Conservation (phyloP, 2,888 invertebrate genomes). For the Spialia ferax region DNA sequence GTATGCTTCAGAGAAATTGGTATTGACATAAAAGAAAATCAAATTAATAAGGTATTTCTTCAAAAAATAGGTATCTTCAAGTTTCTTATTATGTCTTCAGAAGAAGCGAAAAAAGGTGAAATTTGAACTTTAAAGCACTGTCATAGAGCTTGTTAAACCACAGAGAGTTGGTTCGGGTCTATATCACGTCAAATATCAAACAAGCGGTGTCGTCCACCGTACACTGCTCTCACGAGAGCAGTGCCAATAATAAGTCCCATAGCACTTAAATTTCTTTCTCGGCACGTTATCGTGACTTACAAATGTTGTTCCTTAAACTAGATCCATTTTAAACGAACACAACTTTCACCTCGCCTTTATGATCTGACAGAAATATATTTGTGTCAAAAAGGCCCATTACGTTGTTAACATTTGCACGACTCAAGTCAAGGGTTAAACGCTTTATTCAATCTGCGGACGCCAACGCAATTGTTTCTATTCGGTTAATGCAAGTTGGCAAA, state of each 20-base stretch:
- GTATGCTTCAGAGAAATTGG: neutral
- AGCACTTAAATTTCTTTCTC: slow-evolving; percentile 20
- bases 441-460: slow-evolving; percentile 78
- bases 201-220: slow-evolving; percentile 10
- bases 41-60: neutral
- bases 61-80: neutral
- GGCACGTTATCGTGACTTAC: slow-evolving; percentile 31
- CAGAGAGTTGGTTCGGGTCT: neutral
- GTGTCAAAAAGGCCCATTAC: slow-evolving; percentile 40
- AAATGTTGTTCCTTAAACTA: slow-evolving; percentile 17
- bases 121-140: neutral
- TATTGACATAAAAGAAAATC: neutral
- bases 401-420: slow-evolving; percentile 39
- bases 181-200: slow-evolving; percentile 22
- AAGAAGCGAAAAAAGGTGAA: neutral
- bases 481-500: slow-evolving; percentile 55
- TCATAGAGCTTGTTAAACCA: slow-evolving; percentile 16
- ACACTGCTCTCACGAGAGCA: slow-evolving; percentile 4
- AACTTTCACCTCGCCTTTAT: slow-evolving; percentile 32
- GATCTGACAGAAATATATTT: slow-evolving; percentile 26
- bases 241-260: too few relatives aligned
- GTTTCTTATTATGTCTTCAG: neutral
- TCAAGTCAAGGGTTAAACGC: slow-evolving; percentile 70
- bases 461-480: slow-evolving; percentile 75
- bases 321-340: slow-evolving; percentile 23